Conservation (phyloP, 2,113 vertebrate genomes). For the Choloepus hoffmanni region DNA sequence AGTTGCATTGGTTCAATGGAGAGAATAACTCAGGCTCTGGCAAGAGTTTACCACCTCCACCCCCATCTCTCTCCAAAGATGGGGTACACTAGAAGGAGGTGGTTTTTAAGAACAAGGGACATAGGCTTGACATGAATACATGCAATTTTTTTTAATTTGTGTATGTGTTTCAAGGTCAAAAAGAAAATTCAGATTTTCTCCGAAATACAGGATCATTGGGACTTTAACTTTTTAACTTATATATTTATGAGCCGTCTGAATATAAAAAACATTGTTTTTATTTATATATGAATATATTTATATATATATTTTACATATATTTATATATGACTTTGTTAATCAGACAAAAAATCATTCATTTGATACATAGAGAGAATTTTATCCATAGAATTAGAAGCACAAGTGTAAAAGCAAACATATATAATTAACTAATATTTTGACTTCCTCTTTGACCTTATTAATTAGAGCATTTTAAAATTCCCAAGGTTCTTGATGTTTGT, state of each 20-base stretch:
- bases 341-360: conserved; percentile 21
- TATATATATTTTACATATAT: too few species aligned
- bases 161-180: conserved; percentile 25
- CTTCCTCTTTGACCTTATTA: background rate
- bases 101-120: background rate
- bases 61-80: background rate
- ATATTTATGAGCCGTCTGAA: background rate
- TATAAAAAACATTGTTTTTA: background rate
- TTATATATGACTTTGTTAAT: background rate
- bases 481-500: background rate
- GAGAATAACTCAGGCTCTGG: background rate
- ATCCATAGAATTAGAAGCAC: background rate
- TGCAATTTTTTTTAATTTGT: background rate
- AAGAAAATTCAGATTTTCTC: conserved; percentile 22
- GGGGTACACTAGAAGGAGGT: background rate
- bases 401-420: background rate
- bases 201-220: background rate
- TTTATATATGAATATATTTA: background rate
- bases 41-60: too few species aligned
- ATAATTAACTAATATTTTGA: background rate
- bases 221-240: background rate
- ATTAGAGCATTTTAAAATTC: background rate
- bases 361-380: background rate
- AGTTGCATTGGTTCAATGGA: background rate
- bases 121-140: background rate